Base-by-base conservation (phyloP, 2,888 invertebrate species). In the Apantesis nais region DNA sequence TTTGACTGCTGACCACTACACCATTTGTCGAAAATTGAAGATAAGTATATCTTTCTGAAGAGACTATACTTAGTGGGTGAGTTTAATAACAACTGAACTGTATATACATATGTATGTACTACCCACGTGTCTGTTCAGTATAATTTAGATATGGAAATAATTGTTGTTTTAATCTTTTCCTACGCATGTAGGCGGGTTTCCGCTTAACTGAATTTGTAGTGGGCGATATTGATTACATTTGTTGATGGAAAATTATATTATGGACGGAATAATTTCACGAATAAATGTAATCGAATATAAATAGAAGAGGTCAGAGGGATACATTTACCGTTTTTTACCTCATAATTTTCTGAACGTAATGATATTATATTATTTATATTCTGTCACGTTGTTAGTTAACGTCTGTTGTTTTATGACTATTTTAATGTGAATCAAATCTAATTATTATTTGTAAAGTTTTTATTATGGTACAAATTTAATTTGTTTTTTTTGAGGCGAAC, bases 111-210 rank as follows among this genome's bases (percentile, higher is more conserved):
- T 63, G 29, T 37, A 62, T 14, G n/a, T 41, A 3, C 41, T 63
- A 1, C 63, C 63, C 37, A 63, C 29, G 22, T 29, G 16, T 19
- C 25, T 39, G 12, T 25, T 44, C 22, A 3, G 22, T 67, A 52
- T 62, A 62, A 67, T n/a, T 48, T 55, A 63, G 52, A 37, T 52
- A 62, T 48, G 25, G 48, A 39, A 62, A 68, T 62, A 9, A 62
- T 52, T 68, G 41, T 25, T n/a, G 19, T 62, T 29, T 11, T 25
- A 29, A 62, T 52, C 48, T 68, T 68, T 16, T 67, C 9, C 22
- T 8, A 31, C 1, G 19, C 25, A 62, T 52, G 62, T 62, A 29
- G 67, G 67, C 5, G 62, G 62, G 22, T 39, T 44, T 68, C 25
- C 48, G 58, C 55, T 39, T 12, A 29, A 22, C 29, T 44, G 29